Evolutionary conservation across 2,113 vertebrate species (phyloP), one percentile per base, ranked within the genome.

Genomic region (Emberiza fucata): DNA sequence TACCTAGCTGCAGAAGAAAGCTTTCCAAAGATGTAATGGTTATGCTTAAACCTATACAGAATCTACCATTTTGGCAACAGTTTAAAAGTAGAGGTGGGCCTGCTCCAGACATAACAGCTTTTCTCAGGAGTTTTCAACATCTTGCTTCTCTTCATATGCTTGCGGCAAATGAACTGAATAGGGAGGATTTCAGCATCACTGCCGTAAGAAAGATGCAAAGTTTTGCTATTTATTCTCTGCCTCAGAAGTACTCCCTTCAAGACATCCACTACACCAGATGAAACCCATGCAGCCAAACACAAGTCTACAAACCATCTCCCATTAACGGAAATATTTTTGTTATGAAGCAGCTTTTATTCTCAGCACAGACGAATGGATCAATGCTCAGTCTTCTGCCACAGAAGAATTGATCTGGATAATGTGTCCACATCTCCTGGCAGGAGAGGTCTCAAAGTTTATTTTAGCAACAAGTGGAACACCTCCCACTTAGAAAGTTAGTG

Each of bases 401-500:
- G 60, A 96, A 92, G 82, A 96, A 95, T 45, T 86, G 64, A 87
- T 97, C 60, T 90, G 87, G 81, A 57, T 78, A 73, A 56, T 3
- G 20, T 33, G 82, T 42, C 87, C 61, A 65, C 14, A 20, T 92
- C 89, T 45, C 60, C 88, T 73, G 89, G 76, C 70, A 93, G 86
- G 29, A 94, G 60, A 59, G 76, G 68, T 64, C 59, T 84, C 85
- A 78, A 87, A 95, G 95, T 83, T 85, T 70, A 59, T 97, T 97
- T 97, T 65, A 90, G 50, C 86, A 96, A 70, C 95, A 91, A 94
- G 93, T 40, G 84, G 56, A 94, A 91, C 85, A 83, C 82, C 78
- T 97, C 92, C 97, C 71, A 53, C 93, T 96, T 92, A 83, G 91
- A 95, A 97, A 97, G 94, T 84, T 90, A 94, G 92, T 17, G 80